Conservation (phyloP, 2,113 vertebrate genomes). For the Ellobius talpinus region DNA sequence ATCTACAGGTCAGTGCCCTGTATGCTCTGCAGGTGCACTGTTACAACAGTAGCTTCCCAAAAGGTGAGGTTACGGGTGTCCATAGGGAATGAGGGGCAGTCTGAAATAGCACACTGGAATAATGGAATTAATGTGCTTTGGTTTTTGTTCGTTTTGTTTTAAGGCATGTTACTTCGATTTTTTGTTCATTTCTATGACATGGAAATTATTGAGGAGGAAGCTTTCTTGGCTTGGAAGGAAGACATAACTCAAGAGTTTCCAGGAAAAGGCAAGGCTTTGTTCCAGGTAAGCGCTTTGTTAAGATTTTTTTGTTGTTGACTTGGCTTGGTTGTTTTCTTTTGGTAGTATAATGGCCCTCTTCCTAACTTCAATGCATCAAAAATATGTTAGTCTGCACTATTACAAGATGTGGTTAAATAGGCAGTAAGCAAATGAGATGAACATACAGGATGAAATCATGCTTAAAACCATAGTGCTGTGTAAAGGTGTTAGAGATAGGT, state of each 20-base stretch:
- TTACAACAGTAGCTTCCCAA: slow-evolving; percentile 95
- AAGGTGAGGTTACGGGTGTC: slow-evolving; percentile 88
- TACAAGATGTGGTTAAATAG: background rate
- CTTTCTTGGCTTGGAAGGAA: slow-evolving; percentile 99
- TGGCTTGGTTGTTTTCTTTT: background rate
- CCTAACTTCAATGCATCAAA: background rate
- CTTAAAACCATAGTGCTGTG: background rate
- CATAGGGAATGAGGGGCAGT: fast-evolving
- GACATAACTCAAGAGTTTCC: slow-evolving; percentile 99
- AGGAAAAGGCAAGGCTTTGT: slow-evolving; percentile 99
- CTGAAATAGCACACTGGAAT: fast-evolving
- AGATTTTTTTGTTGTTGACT: background rate
- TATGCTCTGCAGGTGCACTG: slow-evolving; percentile 99
- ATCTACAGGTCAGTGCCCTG: slow-evolving; percentile 98
- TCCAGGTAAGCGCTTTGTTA: slow-evolving; percentile 90
- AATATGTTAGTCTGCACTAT: background rate
- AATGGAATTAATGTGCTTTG: background rate
- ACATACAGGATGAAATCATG: background rate
- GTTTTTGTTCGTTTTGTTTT: background rate
- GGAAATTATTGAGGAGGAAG: slow-evolving; percentile 99
- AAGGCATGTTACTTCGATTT: slow-evolving; percentile 99
- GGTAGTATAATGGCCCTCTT: background rate
- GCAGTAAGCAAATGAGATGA: background rate
- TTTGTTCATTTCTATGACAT: slow-evolving; percentile 99
- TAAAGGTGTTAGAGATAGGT: background rate